Conservation (phyloP, 2,888 invertebrate genomes). For the Brachylomia viminalis region DNA sequence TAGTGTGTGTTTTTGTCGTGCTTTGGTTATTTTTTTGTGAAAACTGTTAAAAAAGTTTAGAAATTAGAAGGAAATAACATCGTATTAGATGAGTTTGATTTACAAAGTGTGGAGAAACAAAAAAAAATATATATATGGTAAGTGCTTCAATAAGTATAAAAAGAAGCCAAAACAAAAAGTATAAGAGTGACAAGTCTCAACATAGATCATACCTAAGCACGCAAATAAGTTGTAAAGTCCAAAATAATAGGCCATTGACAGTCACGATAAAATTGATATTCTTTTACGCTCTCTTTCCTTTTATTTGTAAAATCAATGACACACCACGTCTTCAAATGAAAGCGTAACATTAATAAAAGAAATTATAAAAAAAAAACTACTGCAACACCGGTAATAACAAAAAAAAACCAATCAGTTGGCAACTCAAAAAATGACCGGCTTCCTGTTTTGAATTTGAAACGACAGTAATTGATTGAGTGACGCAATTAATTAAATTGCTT, state of each 20-base stretch:
- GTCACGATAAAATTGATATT: not conserved
- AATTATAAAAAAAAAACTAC: conserved; percentile 29
- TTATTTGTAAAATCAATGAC: conserved; percentile 3
- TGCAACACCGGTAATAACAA: conserved; percentile 40
- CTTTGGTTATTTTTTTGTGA: not conserved
- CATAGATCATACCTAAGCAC: not conserved
- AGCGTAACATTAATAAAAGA: conserved; percentile 23
- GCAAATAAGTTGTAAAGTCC: not conserved
- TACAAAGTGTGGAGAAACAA: not conserved
- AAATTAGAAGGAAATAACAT: too few species aligned
- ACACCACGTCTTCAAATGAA: conserved; percentile 18
- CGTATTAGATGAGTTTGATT: not conserved
- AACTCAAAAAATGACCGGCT: conserved; percentile 59
- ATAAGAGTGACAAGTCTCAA: not conserved
- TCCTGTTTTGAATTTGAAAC: conserved; percentile 75
- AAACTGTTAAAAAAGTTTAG: not conserved
- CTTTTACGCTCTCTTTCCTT: not conserved
- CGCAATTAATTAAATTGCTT: conserved; percentile 76
- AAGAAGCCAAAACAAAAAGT: too few species aligned
- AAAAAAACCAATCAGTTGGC: conserved; percentile 54
- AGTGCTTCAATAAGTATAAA: not conserved
- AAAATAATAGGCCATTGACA: not conserved
- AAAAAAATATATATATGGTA: not conserved
- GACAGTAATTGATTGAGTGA: conserved; percentile 76
- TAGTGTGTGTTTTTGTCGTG: not conserved